These are phyloP conservation scores for Merops nubicus DNA, from an alignment of 2,113 vertebrate genomes.

Conservation along the genomic window DNA sequence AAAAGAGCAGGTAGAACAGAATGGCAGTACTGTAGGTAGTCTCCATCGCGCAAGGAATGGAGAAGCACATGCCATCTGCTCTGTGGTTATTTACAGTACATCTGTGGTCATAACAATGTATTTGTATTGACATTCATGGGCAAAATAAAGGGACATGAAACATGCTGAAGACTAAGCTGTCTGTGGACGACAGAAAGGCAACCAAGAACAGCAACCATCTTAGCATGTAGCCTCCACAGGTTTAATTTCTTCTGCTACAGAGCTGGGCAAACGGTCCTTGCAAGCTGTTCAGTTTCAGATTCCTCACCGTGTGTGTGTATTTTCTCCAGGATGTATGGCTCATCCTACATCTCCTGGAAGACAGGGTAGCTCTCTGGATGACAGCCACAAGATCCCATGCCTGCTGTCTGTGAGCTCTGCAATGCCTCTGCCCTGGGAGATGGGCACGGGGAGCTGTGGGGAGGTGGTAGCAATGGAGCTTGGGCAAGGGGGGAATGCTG, in stretches of 20 bases:
- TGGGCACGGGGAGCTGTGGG: accelerated
- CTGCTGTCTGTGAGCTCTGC: neutral
- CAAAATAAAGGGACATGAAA: neutral
- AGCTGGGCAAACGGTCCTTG: neutral
- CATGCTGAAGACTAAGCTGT: neutral
- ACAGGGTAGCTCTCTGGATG: neutral
- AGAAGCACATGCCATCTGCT: neutral
- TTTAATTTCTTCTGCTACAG: neutral
- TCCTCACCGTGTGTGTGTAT: neutral
- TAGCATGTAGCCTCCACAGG: accelerated
- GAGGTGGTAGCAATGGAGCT: accelerated
- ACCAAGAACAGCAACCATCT: neutral
- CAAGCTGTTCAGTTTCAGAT: neutral
- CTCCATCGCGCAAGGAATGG: neutral
- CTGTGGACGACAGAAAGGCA: neutral
- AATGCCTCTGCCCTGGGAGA: neutral
- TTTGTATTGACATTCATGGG: neutral
- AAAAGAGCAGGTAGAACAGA: neutral
- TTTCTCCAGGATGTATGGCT: neutral
- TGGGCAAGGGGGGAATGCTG: neutral
- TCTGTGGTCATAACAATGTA: neutral
- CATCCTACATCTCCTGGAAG: neutral
- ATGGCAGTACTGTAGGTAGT: neutral
- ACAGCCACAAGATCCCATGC: neutral
- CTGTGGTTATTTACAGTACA: neutral